These are phyloP conservation scores for Caenorhabditis zanzibari DNA, from an alignment of 2,888 invertebrate species.

Conservation along the genomic window DNA sequence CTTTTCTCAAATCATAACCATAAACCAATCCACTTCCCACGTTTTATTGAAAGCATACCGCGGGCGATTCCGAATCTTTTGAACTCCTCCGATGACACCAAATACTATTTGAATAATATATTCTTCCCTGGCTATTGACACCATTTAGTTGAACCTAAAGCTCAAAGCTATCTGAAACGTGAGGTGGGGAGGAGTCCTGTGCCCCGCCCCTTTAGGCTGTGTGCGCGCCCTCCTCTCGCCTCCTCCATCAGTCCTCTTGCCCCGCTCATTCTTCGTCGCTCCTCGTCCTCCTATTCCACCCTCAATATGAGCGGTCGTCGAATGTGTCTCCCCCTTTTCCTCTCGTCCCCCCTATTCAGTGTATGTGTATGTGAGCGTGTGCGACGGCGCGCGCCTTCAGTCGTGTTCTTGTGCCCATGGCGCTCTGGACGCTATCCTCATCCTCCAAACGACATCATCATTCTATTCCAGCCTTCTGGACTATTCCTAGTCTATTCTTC, in stretches of 20 bases:
- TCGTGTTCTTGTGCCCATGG: slow-evolving; percentile 60
- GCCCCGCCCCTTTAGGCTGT: slow-evolving; percentile 68
- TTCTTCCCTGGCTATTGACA: slow-evolving; percentile 1
- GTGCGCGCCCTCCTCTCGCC: slow-evolving; percentile 59
- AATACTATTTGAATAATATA: not conserved
- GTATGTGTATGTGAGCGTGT: slow-evolving; percentile 52
- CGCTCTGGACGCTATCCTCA: slow-evolving; percentile 10
- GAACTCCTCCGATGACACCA: not conserved
- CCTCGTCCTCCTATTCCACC: slow-evolving; percentile 68
- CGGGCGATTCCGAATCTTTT: not conserved
- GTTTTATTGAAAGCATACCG: not conserved
- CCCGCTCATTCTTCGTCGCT: slow-evolving; percentile 68
- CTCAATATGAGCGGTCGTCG: slow-evolving; percentile 65
- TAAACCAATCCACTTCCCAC: no score
- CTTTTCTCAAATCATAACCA: no score
- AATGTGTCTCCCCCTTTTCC: slow-evolving; percentile 60
- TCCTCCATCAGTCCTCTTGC: slow-evolving; percentile 64
- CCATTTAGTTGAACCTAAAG: slow-evolving; percentile 14
- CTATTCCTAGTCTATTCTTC: not conserved
- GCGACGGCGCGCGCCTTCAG: slow-evolving; percentile 57
- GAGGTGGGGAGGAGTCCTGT: slow-evolving; percentile 61
- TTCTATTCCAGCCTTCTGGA: slow-evolving; percentile 27
- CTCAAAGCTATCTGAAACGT: slow-evolving; percentile 45
- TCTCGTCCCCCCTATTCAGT: slow-evolving; percentile 25
- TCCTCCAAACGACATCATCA: slow-evolving; percentile 11